phyloP scores from a whole-genome alignment of 1,140 invertebrate genomes.

The Babylonia areolata region DNA sequence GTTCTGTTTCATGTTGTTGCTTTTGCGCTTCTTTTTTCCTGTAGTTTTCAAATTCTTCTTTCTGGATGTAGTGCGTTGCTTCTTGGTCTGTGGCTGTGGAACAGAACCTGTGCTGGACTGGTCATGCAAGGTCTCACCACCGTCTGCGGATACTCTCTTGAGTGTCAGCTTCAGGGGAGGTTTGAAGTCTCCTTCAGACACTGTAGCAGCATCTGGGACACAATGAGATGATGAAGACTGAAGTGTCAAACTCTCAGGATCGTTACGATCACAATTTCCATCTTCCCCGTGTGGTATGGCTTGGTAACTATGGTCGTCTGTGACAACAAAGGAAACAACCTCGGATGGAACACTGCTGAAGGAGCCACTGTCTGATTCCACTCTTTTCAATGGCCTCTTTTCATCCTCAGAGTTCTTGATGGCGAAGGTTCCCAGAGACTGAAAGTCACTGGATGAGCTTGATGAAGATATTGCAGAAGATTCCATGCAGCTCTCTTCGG shows the following conservation, averaged over 20 bases:
- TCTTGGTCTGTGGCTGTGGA: not conserved
- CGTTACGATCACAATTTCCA: not conserved
- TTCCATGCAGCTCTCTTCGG: slow-evolving; percentile 4
- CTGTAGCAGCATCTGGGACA: not conserved
- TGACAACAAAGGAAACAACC: not conserved
- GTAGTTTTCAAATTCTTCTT: not conserved
- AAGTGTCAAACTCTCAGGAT: not conserved
- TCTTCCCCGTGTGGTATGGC: not conserved
- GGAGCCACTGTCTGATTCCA: not conserved
- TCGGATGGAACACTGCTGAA: not conserved
- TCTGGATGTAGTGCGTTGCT: too few species aligned
- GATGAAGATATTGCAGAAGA: not conserved
- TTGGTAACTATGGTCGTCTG: not conserved
- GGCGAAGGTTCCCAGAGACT: not conserved
- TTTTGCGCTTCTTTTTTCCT: not conserved
- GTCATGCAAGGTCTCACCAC: not conserved
- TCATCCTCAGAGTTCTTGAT: not conserved
- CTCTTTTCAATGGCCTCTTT: not conserved
- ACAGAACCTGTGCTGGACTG: not conserved
- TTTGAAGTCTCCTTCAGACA: not conserved
- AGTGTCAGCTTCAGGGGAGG: not conserved
- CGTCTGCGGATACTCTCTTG: not conserved
- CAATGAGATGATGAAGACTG: not conserved
- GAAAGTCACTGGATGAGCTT: not conserved
- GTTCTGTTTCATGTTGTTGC: not conserved